Evolutionary conservation across 2,797 vertebrate species (phyloP).

Genomic region (Chrysolophus pictus): DNA sequence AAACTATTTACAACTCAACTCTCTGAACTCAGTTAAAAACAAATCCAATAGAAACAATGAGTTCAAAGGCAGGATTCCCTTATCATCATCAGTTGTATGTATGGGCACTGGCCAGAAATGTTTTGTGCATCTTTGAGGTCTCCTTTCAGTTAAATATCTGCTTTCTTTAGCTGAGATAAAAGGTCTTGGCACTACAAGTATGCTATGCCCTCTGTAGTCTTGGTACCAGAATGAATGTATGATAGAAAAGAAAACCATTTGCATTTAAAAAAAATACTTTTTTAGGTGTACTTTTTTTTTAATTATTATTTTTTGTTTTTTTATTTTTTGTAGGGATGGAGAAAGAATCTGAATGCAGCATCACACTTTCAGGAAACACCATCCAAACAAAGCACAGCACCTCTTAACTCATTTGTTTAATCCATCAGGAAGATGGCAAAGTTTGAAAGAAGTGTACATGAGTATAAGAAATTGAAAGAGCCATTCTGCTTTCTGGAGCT

Average conservation of each 20-base stretch:
- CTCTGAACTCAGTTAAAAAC: constrained; percentile 11
- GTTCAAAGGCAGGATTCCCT: constrained; percentile 5
- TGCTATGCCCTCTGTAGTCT: neutral
- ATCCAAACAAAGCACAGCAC: neutral
- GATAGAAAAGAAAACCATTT: neutral
- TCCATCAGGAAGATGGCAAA: neutral
- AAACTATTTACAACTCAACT: neutral
- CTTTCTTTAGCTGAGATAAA: constrained; percentile 5
- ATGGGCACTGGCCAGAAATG: neutral
- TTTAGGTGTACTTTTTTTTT: neutral
- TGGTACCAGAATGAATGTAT: neutral
- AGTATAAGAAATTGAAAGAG: neutral
- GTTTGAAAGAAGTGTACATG: neutral
- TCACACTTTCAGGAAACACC: neutral
- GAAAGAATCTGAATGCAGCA: neutral
- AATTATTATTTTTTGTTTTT: neutral
- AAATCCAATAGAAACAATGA: neutral
- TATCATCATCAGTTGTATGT: neutral
- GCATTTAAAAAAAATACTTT: neutral
- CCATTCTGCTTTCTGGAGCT: neutral
- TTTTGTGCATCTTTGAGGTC: neutral
- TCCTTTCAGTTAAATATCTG: constrained; percentile 14
- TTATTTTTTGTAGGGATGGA: neutral
- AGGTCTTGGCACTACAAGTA: neutral
- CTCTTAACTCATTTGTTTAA: neutral